A percentile compares a stretch with the other conserved stretches of the same genome.
These are phyloP conservation scores for Anser brachyrhynchus DNA, from an alignment of 2,113 vertebrate species.

Conservation along the genomic window DNA sequence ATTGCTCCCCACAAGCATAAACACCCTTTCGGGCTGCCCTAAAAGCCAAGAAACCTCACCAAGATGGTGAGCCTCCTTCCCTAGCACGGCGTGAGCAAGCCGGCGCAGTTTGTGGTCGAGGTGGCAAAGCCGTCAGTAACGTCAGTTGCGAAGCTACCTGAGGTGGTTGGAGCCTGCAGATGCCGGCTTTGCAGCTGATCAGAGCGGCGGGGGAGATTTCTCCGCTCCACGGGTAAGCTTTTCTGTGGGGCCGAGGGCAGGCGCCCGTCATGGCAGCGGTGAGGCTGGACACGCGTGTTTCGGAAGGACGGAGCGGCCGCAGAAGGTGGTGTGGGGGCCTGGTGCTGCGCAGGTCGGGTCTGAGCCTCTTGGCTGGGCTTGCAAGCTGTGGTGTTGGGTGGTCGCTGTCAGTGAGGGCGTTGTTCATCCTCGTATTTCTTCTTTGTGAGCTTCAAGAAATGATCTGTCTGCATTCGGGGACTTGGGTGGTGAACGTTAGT, in stretches of 20 bases:
- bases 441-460: background rate
- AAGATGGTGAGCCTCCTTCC: rapidly evolving
- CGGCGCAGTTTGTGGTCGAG: background rate
- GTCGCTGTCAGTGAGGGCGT: background rate
- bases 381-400: no score
- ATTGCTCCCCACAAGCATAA: background rate
- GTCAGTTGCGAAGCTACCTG: background rate
- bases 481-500: background rate
- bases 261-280: rapidly evolving
- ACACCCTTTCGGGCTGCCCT: background rate
- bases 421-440: background rate
- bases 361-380: background rate
- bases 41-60: rapidly evolving
- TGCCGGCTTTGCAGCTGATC: background rate
- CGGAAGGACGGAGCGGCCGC: background rate
- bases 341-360: rapidly evolving
- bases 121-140: rapidly evolving
- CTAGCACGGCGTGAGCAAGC: no score
- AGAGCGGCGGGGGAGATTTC: background rate
- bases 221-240: rapidly evolving
- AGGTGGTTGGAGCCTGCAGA: background rate
- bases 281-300: background rate
- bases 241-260: rapidly evolving
- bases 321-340: background rate
- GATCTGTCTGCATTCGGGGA: background rate